Conservation (phyloP, 2,113 vertebrate genomes). For the Saguinus imperator region DNA sequence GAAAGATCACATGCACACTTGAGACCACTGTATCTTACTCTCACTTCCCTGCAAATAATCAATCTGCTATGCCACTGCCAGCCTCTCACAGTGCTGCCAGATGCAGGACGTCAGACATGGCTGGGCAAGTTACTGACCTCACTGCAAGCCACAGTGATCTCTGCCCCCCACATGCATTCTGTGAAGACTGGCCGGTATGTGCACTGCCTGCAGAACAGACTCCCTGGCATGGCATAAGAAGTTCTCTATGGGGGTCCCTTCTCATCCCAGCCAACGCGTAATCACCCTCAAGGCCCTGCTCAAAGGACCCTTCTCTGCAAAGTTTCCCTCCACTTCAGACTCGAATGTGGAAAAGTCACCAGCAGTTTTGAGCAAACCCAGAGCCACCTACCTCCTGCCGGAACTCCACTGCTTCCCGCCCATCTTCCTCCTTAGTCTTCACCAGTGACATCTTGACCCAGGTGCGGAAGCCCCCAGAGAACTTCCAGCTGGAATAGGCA, state of each 20-base stretch:
- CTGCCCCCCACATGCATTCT: too few relatives aligned
- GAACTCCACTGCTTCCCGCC: constrained; percentile 91
- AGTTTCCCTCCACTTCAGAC: not conserved
- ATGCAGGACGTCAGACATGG: not conserved
- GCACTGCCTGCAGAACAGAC: fast-evolving
- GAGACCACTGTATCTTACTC: not conserved
- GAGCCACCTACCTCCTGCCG: constrained; percentile 92
- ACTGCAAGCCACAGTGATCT: not conserved
- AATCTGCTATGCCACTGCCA: not conserved
- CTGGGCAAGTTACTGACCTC: fast-evolving
- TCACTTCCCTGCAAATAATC: not conserved
- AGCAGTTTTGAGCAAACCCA: fast-evolving
- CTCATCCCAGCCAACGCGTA: too few relatives aligned
- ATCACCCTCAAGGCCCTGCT: not conserved
- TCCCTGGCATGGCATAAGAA: fast-evolving
- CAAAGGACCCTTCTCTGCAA: not conserved
- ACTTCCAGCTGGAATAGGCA: constrained; percentile 97
- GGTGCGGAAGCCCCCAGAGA: constrained; percentile 97
- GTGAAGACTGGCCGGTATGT: fast-evolving
- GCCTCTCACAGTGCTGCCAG: not conserved
- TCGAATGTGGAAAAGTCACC: not conserved
- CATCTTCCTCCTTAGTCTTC: constrained; percentile 92
- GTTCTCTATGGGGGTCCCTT: not conserved
- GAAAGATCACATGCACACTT: not conserved
- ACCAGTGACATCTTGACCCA: constrained; percentile 99